Conservation (phyloP, 2,113 vertebrate genomes). For the Athene cunicularia region DNA sequence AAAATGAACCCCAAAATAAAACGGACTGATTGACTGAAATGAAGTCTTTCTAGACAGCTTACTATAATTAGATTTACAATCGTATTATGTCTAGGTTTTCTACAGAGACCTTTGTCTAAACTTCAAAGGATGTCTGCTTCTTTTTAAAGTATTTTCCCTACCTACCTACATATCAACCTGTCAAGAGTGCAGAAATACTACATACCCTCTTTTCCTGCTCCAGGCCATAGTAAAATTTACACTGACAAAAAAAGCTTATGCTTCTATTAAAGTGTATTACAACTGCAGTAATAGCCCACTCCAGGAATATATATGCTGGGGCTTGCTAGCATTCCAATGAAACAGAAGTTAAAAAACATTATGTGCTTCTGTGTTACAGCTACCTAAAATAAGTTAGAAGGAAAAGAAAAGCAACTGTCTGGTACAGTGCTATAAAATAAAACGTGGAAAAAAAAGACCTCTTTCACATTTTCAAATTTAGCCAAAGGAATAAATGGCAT, state of each 20-base stretch:
- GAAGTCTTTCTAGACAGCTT: conserved; percentile 21
- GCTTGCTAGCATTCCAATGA: conserved; percentile 35
- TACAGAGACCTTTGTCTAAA: conserved; percentile 46
- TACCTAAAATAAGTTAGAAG: conserved; percentile 16
- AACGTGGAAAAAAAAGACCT: not conserved
- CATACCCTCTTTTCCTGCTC: not conserved
- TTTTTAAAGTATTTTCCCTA: conserved; percentile 41
- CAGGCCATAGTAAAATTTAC: conserved; percentile 29
- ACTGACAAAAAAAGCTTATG: not conserved
- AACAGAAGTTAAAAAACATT: conserved; percentile 12
- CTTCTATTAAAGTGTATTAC: not conserved
- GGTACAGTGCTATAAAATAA: not conserved
- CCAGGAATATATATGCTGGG: not conserved
- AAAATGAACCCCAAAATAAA: conserved; percentile 11
- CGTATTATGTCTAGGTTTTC: conserved; percentile 36
- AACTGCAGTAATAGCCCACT: not conserved
- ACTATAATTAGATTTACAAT: conserved; percentile 47
- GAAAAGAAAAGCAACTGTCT: conserved; percentile 21
- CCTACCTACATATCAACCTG: conserved; percentile 34
- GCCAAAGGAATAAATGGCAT: not conserved
- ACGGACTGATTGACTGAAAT: not conserved
- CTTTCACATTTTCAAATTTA: conserved; percentile 24
- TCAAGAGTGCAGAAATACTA: conserved; percentile 24
- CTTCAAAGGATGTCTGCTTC: conserved; percentile 58
- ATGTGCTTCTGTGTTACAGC: not conserved